These are phyloP conservation scores for Lasioglossum morio DNA, from an alignment of 2,888 invertebrate genomes.

Conservation along the genomic window DNA sequence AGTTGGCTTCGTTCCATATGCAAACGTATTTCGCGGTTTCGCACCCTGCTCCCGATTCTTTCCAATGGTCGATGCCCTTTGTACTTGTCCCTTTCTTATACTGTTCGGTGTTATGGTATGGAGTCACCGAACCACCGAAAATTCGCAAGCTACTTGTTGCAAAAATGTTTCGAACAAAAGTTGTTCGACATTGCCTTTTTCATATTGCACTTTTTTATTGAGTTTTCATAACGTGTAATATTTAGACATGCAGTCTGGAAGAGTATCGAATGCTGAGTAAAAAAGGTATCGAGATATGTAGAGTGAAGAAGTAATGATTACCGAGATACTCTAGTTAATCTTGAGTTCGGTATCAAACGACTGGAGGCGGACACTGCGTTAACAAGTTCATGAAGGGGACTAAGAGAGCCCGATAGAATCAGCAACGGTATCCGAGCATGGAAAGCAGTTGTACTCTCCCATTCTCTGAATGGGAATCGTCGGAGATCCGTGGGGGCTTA, in stretches of 20 bases:
- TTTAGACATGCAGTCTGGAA: no score
- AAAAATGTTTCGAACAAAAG: no score
- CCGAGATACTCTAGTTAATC: no score
- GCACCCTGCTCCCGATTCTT: neutral
- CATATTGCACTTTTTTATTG: no score
- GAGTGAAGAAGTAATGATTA: no score
- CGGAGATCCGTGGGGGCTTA: constrained; percentile 17
- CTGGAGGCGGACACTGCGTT: neutral
- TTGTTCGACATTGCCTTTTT: no score
- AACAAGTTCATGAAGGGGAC: neutral
- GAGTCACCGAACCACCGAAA: no score
- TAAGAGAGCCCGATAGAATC: neutral
- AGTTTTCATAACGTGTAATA: no score
- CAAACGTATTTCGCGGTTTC: neutral
- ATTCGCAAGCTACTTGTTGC: no score
- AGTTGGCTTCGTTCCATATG: neutral
- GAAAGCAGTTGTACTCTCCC: neutral
- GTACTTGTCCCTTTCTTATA: neutral
- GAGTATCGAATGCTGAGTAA: no score
- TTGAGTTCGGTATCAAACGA: neutral
- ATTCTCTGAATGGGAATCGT: neutral
- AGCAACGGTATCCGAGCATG: neutral
- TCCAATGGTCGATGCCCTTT: neutral
- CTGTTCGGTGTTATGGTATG: neutral
- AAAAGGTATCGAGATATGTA: no score